Evolutionary conservation across 1,140 invertebrate genomes (phyloP), one percentile per base, ranked within the genome.

Genomic region (Trichonephila clavata): DNA sequence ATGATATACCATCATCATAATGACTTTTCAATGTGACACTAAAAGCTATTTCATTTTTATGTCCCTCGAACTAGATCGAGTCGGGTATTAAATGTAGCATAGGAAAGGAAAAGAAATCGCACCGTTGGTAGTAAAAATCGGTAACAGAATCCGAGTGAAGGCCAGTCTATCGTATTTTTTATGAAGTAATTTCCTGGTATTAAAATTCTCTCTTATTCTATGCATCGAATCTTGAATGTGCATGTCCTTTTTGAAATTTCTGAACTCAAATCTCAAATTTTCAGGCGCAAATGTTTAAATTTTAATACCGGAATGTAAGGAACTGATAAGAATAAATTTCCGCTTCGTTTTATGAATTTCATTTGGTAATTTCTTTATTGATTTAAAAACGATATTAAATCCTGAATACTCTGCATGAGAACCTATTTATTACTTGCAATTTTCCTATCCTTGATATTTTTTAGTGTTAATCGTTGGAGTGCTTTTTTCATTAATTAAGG

Each of bases 21-120:
- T 84, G 90, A 92, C 71, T 90, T 81, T 77, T 39, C 65, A 89
- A 71, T 65, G 65, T 57, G 65, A 89, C 71, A 32, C 65, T 77
- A 57, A 90, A 90, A 90, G 89, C 89, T 81, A 80, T 90, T 90
- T 90, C 89, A 90, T 90, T 81, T 90, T 90, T 90, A 90, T 90
- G 89, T 90, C 71, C 60, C 60, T 81, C 32, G 68, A 21, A 90
- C 43, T 39, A 90, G 43, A 80, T 80, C 27, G 59, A 18, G 86
- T 24, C n/a, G 86, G 59, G 60, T 87, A 87, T 77, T 81, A 80
- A 80, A 90, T 81, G 71, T 81, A 39, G 68, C 27, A 90, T 90
- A 87, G 86, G 39, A 24, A 59, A 14, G 13, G 83, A 20, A 84
- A n/a, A 32, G 71, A 77, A 32, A 32, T 77, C 71, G 16, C 18